Evolutionary conservation across 2,113 vertebrate genomes (phyloP).

Genomic region (Cochlearius cochlearius): DNA sequence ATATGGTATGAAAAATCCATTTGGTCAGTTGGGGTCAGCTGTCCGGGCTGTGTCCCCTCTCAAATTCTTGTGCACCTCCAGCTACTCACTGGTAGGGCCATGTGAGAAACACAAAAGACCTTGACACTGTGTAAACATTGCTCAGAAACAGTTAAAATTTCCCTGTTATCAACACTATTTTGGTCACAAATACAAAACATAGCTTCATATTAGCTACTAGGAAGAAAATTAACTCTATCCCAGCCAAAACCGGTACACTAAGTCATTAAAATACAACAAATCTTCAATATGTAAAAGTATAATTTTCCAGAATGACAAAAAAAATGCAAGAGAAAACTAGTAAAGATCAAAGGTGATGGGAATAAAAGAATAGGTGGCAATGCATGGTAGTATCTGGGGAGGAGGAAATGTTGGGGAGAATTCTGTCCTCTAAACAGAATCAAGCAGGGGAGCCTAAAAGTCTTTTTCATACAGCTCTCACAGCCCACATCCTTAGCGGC

Average conservation of each 20-base stretch:
- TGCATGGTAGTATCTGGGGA: neutral
- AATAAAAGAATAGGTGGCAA: neutral
- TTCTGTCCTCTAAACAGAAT: neutral
- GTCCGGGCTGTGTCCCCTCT: neutral
- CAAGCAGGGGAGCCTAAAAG: neutral
- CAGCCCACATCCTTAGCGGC: neutral
- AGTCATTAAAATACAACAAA: neutral
- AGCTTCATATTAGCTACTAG: neutral
- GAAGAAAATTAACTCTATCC: neutral
- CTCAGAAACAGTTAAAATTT: neutral
- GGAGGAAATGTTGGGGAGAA: neutral
- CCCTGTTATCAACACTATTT: neutral
- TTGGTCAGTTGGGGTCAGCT: neutral
- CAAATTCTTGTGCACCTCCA: too few species aligned
- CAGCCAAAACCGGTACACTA: neutral
- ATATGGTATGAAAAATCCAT: neutral
- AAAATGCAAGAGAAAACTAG: neutral
- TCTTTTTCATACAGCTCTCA: neutral
- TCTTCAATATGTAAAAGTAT: neutral
- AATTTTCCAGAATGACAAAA: neutral
- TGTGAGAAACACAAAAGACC: neutral
- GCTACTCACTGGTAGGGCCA: rapidly evolving
- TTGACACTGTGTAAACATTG: neutral
- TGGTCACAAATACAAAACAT: neutral
- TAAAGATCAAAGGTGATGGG: neutral